A percentile compares a stretch with the other conserved stretches of the same genome.
Evolutionary conservation across 2,888 invertebrate species (phyloP).

Genomic region (Mamestra brassicae): DNA sequence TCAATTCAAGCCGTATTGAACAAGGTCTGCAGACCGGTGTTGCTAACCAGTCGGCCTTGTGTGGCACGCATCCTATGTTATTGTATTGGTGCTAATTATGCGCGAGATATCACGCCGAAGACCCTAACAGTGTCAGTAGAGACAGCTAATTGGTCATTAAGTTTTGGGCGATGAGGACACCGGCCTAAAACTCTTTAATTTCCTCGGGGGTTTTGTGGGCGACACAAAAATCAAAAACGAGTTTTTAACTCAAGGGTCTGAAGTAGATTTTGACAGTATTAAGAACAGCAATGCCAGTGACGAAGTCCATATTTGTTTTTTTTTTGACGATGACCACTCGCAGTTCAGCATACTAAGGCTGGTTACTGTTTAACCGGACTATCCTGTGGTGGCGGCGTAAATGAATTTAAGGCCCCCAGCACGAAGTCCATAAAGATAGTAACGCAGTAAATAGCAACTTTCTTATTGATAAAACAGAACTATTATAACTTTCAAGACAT

Average conservation of each 20-base stretch:
- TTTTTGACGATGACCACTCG: too few species aligned
- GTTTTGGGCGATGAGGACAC: not conserved
- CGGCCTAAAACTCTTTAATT: not conserved
- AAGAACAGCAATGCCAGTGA: not conserved
- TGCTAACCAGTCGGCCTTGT: slow-evolving; percentile 52
- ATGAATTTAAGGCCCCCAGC: too few species aligned
- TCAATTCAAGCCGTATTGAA: slow-evolving; percentile 12
- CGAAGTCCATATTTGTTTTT: not conserved
- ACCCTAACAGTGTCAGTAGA: slow-evolving; percentile 17
- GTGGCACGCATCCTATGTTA: slow-evolving; percentile 41
- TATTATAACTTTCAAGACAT: not conserved
- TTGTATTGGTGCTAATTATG: slow-evolving; percentile 53
- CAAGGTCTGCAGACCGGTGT: slow-evolving; percentile 21
- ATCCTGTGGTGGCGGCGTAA: too few species aligned
- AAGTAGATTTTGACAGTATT: not conserved
- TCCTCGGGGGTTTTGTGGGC: not conserved
- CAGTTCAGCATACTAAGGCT: too few species aligned
- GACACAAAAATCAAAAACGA: not conserved
- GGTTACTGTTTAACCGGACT: too few species aligned
- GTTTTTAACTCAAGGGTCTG: too few species aligned
- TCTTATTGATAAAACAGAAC: not conserved
- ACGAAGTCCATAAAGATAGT: not conserved
- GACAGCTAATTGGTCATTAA: slow-evolving; percentile 10
- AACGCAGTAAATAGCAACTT: not conserved
- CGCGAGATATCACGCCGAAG: slow-evolving; percentile 31